phyloP scores from a whole-genome alignment of 2,113 vertebrate genomes.

The Alligator mississippiensis region DNA sequence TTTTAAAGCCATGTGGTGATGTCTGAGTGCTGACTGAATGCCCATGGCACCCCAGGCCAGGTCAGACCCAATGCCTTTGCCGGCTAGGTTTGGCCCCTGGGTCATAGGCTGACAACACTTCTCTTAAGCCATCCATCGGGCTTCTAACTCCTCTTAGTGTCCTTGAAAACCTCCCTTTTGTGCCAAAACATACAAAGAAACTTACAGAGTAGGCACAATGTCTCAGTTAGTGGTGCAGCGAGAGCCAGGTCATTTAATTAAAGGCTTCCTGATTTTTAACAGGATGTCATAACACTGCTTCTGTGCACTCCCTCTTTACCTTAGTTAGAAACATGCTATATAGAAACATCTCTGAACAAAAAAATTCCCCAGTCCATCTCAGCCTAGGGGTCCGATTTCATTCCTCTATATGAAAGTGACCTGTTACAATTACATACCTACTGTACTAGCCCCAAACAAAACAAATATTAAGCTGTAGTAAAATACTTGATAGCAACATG shows the following conservation, averaged over 20 bases:
- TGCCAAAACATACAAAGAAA: background rate
- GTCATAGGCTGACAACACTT: too few relatives aligned
- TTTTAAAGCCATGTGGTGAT: background rate
- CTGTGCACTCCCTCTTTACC: background rate
- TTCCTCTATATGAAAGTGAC: background rate
- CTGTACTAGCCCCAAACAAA: background rate
- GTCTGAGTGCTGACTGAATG: too few relatives aligned
- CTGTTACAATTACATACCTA: background rate
- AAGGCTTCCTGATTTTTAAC: background rate
- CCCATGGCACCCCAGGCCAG: too few relatives aligned
- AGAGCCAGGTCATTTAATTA: background rate
- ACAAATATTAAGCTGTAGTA: background rate
- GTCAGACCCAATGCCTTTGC: too few relatives aligned
- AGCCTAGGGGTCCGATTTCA: background rate
- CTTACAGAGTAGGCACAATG: background rate
- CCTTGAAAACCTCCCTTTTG: background rate
- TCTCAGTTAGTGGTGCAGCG: background rate
- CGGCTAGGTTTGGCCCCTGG: too few relatives aligned
- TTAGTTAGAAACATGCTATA: background rate
- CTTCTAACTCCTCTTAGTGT: background rate
- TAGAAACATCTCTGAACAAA: background rate
- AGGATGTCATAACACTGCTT: background rate
- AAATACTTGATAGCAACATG: background rate
- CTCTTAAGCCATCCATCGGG: background rate
- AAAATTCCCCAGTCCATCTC: background rate